These are phyloP conservation scores for Scopus umbretta DNA, from an alignment of 2,113 vertebrate genomes.

Conservation along the genomic window DNA sequence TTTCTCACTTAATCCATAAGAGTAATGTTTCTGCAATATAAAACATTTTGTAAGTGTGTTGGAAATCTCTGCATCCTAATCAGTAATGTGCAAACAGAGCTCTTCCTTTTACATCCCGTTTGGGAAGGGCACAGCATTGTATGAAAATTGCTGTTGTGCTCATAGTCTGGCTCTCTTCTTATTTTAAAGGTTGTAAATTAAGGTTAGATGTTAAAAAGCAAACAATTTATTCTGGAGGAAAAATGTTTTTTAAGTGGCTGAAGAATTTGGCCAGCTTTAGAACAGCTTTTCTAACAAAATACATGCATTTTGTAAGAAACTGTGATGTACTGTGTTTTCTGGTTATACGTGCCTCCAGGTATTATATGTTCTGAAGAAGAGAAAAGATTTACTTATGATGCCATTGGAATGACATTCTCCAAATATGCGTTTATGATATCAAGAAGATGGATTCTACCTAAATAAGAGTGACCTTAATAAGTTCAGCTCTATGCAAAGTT, in stretches of 20 bases:
- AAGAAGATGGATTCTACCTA: not conserved
- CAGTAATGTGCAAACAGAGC: not conserved
- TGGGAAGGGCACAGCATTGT: not conserved
- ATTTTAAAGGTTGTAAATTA: not conserved
- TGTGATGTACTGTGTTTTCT: fast-evolving
- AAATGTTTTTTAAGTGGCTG: not conserved
- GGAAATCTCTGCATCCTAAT: not conserved
- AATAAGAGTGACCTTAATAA: not conserved
- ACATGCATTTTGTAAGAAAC: fast-evolving
- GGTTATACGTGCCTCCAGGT: not conserved
- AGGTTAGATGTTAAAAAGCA: not conserved
- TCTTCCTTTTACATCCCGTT: not conserved
- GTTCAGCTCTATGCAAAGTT: not conserved
- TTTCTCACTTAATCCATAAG: not conserved
- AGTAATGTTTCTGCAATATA: not conserved
- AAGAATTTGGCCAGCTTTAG: not conserved
- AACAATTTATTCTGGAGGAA: not conserved
- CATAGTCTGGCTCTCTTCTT: not conserved
- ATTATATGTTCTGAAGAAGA: not conserved
- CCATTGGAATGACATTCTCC: not conserved
- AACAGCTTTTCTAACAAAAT: not conserved
- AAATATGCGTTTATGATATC: fast-evolving
- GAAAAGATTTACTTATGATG: not conserved
- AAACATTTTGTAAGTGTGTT: fast-evolving
- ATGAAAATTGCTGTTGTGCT: not conserved